Percentiles rank a stretch among this genome's conserved stretches.
Evolutionary conservation across 1,140 invertebrate genomes (phyloP).

Genomic region (Maniola jurtina): DNA sequence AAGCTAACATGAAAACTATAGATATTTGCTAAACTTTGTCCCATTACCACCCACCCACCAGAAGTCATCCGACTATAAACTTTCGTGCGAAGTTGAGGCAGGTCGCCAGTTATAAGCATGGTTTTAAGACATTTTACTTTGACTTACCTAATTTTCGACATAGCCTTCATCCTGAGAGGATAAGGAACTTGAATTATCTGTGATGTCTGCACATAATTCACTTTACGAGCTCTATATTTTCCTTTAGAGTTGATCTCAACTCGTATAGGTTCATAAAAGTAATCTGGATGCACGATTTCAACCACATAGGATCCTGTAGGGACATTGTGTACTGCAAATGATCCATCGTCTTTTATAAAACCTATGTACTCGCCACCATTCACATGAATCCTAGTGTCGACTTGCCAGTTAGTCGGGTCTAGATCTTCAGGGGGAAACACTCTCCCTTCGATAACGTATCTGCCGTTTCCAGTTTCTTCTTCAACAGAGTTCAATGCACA

Average conservation of each 20-base stretch:
- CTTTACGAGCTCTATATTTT: slow-evolving; percentile 95
- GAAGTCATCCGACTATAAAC: too few species aligned
- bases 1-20: too few species aligned
- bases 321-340: slow-evolving; percentile 93
- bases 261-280: slow-evolving; percentile 93
- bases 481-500: slow-evolving; percentile 59
- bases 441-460: slow-evolving; percentile 89
- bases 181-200: slow-evolving; percentile 93
- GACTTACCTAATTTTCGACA: slow-evolving; percentile 93
- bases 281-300: slow-evolving; percentile 95
- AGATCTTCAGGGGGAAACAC: slow-evolving; percentile 85
- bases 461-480: slow-evolving; percentile 80
- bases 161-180: slow-evolving; percentile 92
- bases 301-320: slow-evolving; percentile 97
- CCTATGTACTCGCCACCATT: slow-evolving; percentile 93
- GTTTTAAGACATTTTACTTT: slow-evolving; percentile 78
- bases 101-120: too few species aligned
- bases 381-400: slow-evolving; percentile 88
- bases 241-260: slow-evolving; percentile 98
- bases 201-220: slow-evolving; percentile 96
- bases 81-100: too few species aligned
- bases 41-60: too few species aligned
- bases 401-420: slow-evolving; percentile 84
- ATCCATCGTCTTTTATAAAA: slow-evolving; percentile 95
- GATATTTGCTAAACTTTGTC: too few species aligned